Percentiles rank a stretch among this genome's conserved stretches.
Conservation (phyloP, 2,888 invertebrate species). For the Thyatira batis region DNA sequence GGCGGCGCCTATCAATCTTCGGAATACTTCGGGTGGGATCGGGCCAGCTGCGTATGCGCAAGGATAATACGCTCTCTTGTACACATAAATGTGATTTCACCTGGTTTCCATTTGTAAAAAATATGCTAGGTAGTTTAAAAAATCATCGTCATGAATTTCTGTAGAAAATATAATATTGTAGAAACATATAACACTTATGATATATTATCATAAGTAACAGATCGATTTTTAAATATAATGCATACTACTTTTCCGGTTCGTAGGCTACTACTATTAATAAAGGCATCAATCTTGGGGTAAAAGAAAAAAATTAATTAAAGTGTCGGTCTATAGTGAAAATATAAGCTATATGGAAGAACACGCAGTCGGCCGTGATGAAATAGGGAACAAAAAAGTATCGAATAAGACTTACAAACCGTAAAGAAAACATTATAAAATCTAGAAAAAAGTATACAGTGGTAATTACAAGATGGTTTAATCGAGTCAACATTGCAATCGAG, state of each 20-base stretch:
- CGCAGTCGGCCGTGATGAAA: neutral
- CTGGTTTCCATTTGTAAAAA: neutral
- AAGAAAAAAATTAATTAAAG: neutral
- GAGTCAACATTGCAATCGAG: neutral
- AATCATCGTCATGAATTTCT: too few species aligned
- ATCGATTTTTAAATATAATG: too few species aligned
- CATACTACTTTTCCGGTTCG: too few species aligned
- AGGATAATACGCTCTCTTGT: neutral
- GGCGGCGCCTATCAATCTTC: conserved; percentile 23
- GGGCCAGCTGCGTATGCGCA: conserved; percentile 8
- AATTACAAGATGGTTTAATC: neutral
- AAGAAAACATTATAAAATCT: neutral
- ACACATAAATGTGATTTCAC: conserved; percentile 11
- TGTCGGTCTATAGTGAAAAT: neutral
- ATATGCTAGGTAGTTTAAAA: too few species aligned
- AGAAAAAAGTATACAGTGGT: neutral
- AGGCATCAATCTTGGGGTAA: neutral
- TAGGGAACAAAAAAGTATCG: neutral
- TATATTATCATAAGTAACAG: too few species aligned
- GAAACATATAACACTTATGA: too few species aligned
- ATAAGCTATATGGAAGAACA: neutral
- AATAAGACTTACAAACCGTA: neutral
- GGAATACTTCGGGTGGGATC: conserved; percentile 14
- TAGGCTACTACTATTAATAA: neutral
- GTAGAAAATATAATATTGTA: too few species aligned